Conservation (phyloP, 2,888 invertebrate species). For the Crossocerus cetratus region DNA sequence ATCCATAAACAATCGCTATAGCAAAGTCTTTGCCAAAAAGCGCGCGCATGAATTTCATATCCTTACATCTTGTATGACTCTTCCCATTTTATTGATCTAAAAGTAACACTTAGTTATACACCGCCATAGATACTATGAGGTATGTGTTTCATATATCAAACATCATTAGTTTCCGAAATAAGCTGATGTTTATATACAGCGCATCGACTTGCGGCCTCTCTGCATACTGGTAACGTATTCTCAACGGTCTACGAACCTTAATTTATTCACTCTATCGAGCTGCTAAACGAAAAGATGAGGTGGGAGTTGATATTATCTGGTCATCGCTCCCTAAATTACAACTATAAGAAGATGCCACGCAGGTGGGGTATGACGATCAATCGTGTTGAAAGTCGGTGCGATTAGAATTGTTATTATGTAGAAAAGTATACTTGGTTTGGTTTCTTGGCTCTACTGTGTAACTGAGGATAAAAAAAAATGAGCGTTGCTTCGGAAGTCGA, state of each 20-base stretch:
- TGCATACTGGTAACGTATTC: slow-evolving; percentile 37
- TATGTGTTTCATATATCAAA: slow-evolving; percentile 46
- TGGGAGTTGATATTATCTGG: slow-evolving; percentile 20
- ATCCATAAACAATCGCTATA: slow-evolving; percentile 15
- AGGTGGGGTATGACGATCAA: no score
- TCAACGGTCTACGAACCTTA: slow-evolving; percentile 6
- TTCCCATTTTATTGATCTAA: slow-evolving; percentile 54
- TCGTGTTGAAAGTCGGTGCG: no score
- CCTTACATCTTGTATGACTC: neutral
- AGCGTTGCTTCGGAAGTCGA: neutral
- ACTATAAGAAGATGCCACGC: no score
- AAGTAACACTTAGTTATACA: slow-evolving; percentile 50
- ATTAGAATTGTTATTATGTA: neutral
- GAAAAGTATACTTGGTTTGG: slow-evolving; percentile 12
- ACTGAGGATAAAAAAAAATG: slow-evolving; percentile 8
- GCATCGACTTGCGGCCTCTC: slow-evolving; percentile 16
- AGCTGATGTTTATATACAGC: slow-evolving; percentile 42
- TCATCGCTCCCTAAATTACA: no score
- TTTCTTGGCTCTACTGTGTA: neutral
- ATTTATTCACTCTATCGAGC: neutral
- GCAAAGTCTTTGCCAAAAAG: slow-evolving; percentile 37
- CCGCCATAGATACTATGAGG: slow-evolving; percentile 61
- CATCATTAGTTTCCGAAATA: slow-evolving; percentile 37
- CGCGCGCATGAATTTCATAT: slow-evolving; percentile 44
- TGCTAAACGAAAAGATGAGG: slow-evolving; percentile 17